These are phyloP conservation scores for Psettodes erumei DNA, from an alignment of 2,113 vertebrate species.

Conservation along the genomic window DNA sequence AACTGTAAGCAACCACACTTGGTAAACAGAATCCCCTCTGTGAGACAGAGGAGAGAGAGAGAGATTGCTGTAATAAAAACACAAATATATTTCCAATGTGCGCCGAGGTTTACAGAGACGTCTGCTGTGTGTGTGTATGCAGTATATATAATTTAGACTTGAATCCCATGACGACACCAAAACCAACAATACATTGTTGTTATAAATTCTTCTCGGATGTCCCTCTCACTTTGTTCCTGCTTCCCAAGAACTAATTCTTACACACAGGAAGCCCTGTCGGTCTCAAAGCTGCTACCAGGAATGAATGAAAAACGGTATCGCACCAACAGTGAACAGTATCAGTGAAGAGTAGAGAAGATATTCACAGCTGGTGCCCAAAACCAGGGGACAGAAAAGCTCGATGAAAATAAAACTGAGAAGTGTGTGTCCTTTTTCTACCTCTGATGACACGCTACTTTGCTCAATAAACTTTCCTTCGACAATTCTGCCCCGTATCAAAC, in stretches of 20 bases:
- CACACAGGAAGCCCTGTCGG: constrained; percentile 1
- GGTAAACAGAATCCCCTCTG: constrained; percentile 41
- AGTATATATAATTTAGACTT: too few relatives aligned
- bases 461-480: constrained; percentile 25
- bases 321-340: neutral
- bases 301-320: neutral
- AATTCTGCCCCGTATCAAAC: constrained; percentile 36
- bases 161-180: neutral
- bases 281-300: too few relatives aligned
- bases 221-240: neutral
- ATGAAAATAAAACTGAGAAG: constrained; percentile 8
- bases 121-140: too few relatives aligned
- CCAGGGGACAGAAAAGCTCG: constrained; percentile 8
- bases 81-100: neutral
- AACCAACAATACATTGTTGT: too few relatives aligned
- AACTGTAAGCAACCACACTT: constrained; percentile 46
- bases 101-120: neutral
- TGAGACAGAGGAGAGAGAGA: neutral
- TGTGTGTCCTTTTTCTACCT: constrained; percentile 2
- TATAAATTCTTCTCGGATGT: too few relatives aligned
- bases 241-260: neutral
- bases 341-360: constrained; percentile 5
- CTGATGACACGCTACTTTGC: constrained; percentile 30
- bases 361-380: constrained; percentile 11
- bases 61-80: neutral